Evolutionary conservation across 2,113 vertebrate species (phyloP), one percentile per base, ranked within the genome.

Genomic region (Centropus unirufus): DNA sequence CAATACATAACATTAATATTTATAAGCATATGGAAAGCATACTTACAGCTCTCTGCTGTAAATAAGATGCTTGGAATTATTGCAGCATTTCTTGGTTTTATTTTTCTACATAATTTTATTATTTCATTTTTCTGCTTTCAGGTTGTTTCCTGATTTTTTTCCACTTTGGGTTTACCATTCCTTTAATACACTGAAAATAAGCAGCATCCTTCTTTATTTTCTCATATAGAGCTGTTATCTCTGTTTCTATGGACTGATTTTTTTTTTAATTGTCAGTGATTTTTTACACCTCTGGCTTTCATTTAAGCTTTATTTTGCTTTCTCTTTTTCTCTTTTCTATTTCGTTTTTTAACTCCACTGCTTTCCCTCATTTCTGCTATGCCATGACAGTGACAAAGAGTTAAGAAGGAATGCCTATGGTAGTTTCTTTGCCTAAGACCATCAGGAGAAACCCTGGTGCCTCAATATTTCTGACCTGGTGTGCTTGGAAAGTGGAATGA

Each of bases 1-100:
- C 87, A 80, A 66, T 92, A 75, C 34, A 51, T 87, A 83, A 21
- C 75, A 96, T 94, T 94, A 93, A 94, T 94, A 95, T 95, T 95
- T 92, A 95, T 95, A 94, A 94, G 70, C 75, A 87, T 69, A 92
- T 74, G 72, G 78, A 88, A 94, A 42, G 59, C 63, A 85, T 83
- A 86, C 91, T 95, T 94, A 67, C 58, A 69, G 59, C 58, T 69
- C 32, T 81, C 88, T 63, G 23, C 63, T 74, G 68, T 91, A 90
- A 94, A 91, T 90, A 87, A 80, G 29, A 81, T 83, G 63, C 44
- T 86, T 86, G 79, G 51, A 78, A 88, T 88, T 77, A 88, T 85
- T 63, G 49, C 21, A 73, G 6, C 2, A 0, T 73, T 93, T 66
- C 26, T 63, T 58, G 22, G 9, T 21, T 94, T 83, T 94, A 91